phyloP scores from a whole-genome alignment of 1,140 invertebrate species.

The Ostrea denselamellosa region DNA sequence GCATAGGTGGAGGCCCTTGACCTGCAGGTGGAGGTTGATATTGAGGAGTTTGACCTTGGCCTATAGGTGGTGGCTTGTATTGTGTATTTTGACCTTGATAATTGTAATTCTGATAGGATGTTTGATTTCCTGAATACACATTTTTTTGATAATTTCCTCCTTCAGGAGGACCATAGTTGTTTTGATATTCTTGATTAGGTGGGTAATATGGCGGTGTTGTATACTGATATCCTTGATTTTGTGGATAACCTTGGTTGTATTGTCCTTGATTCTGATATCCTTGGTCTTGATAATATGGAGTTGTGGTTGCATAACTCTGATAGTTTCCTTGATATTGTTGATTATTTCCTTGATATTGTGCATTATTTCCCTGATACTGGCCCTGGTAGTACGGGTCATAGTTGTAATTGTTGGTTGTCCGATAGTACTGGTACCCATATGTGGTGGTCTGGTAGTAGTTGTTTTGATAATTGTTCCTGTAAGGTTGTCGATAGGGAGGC shows the following conservation, averaged over 20 bases:
- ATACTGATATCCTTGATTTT: slow-evolving; percentile 32
- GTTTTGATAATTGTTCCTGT: slow-evolving; percentile 23
- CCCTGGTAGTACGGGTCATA: slow-evolving; percentile 17
- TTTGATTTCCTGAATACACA: slow-evolving; percentile 14
- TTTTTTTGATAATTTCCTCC: background rate
- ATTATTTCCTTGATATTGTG: slow-evolving; percentile 16
- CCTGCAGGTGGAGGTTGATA: slow-evolving; percentile 6
- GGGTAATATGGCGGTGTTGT: slow-evolving; percentile 23
- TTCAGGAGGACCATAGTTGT: slow-evolving; percentile 9
- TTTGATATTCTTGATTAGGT: slow-evolving; percentile 9
- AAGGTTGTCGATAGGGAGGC: background rate
- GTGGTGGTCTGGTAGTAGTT: slow-evolving; percentile 1
- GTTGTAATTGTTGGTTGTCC: slow-evolving; percentile 19
- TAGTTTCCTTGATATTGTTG: slow-evolving; percentile 19
- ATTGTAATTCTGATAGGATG: background rate
- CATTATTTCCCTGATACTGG: background rate
- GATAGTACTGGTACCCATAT: slow-evolving; percentile 23
- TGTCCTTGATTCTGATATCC: slow-evolving; percentile 20
- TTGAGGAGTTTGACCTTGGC: slow-evolving; percentile 1
- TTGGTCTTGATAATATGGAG: slow-evolving; percentile 28
- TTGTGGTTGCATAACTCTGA: background rate
- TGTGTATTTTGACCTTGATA: slow-evolving; percentile 3
- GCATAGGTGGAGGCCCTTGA: background rate
- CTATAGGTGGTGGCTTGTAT: background rate
- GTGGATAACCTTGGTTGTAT: slow-evolving; percentile 21